Evolutionary conservation across 2,888 invertebrate genomes (phyloP).

Genomic region (Parthenolecanium corni): DNA sequence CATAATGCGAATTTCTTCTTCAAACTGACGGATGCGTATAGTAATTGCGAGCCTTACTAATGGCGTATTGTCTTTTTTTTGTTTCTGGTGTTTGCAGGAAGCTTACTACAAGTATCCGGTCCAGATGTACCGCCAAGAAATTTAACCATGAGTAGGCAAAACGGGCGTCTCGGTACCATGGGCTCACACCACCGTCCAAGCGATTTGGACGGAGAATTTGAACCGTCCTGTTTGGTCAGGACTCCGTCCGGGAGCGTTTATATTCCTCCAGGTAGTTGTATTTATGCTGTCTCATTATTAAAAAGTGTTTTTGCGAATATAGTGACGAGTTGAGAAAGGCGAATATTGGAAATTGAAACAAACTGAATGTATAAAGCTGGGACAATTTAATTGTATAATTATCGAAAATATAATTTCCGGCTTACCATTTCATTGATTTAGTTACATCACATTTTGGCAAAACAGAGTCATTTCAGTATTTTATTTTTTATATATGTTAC

Average conservation of each 20-base stretch:
- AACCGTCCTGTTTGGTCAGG: conserved; percentile 79
- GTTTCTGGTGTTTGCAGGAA: conserved; percentile 49
- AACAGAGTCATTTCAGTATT: not conserved
- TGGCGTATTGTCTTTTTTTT: too few relatives aligned
- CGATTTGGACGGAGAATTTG: conserved; percentile 57
- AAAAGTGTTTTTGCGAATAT: not conserved
- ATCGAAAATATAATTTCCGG: too few relatives aligned
- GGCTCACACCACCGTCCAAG: conserved; percentile 33
- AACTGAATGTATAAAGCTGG: not conserved
- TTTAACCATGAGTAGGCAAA: conserved; percentile 83
- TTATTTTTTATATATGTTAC: too few relatives aligned
- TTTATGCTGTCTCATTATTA: conserved; percentile 6
- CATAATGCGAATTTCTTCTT: too few relatives aligned
- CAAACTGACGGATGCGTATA: too few relatives aligned
- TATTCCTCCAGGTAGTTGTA: conserved; percentile 59
- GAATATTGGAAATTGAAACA: not conserved
- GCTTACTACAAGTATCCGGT: conserved; percentile 43
- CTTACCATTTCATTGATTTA: too few relatives aligned
- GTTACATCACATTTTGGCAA: not conserved
- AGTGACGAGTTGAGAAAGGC: not conserved
- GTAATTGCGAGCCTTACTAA: too few relatives aligned
- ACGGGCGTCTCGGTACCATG: conserved; percentile 54
- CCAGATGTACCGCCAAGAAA: conserved; percentile 85
- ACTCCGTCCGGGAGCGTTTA: conserved; percentile 88
- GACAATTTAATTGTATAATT: too few relatives aligned